Base-by-base conservation (phyloP, 2,888 invertebrate species). In the Timema podura region DNA sequence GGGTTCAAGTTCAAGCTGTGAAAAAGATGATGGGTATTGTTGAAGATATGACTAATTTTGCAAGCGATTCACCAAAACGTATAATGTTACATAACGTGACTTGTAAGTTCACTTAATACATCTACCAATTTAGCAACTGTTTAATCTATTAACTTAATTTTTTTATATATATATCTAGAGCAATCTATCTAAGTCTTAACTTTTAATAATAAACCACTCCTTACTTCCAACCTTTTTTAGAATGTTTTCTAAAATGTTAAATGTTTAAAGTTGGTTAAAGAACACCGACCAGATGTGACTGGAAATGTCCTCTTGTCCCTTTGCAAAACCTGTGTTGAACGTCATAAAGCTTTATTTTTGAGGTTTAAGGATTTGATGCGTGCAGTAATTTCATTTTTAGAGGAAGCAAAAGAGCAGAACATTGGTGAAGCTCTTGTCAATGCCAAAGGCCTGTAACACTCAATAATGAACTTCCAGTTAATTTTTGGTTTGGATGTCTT, bases 341-440 rank as follows among this genome's bases (percentile, higher is more conserved):
- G 2, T 54, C 54, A 54, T 13, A 11, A 54, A 16, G 1, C 5
- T 13, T 54, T n/a, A n/a, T n/a, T 11, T 10, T 13, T 54, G n/a
- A 54, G 54, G 54, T 54, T 54, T 54, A 8, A 54, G 9, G 9
- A 54, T 54, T 0, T 54, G 54, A 5, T 54, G 54, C 54, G 5
- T 11, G 8, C 13, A 11, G 1, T 54, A 11, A 11, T 54, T 54
- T 11, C n/a, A 54, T 54, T 6, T 54, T 54, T 54, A 11, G 11
- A 54, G 54, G 54, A 54, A 54, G 16, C 13, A 54, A 11, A 15
- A 13, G 6, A 8, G 2, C 7, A 11, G 9, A 54, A 15, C n/a
- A 54, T 30, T 57, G 57, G 30, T 8, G 15, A 57, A n/a, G 57
- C 57, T 57, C n/a, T 57, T n/a, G 57, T n/a, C 15, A 57, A n/a